A percentile compares a stretch with the other conserved stretches of the same genome.
Evolutionary conservation across 1,140 invertebrate species (phyloP).

Genomic region (Dinothrombium tinctorium): DNA sequence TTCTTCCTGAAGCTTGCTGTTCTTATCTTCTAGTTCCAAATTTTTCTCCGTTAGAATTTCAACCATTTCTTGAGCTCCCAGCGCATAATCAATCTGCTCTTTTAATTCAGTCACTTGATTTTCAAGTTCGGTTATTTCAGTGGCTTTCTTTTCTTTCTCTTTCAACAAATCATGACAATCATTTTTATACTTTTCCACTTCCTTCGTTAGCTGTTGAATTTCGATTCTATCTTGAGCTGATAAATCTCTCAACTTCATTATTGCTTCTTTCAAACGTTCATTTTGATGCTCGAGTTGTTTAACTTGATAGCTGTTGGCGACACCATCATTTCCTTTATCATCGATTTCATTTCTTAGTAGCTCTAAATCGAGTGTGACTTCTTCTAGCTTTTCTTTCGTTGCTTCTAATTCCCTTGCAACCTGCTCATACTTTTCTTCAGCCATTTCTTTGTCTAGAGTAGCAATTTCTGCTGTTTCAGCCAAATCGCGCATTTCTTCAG

Average conservation of each 20-base stretch:
- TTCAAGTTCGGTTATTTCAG: constrained; percentile 55
- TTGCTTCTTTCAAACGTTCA: constrained; percentile 60
- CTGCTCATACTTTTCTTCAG: constrained; percentile 73
- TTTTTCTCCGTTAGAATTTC: constrained; percentile 82
- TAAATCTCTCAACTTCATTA: constrained; percentile 69
- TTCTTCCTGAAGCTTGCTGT: constrained; percentile 37
- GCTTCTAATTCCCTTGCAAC: constrained; percentile 69
- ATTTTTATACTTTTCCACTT: constrained; percentile 61
- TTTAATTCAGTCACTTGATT: constrained; percentile 62
- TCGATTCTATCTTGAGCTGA: constrained; percentile 84
- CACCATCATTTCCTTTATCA: constrained; percentile 32
- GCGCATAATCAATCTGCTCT: constrained; percentile 68
- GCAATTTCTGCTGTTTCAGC: constrained; percentile 88
- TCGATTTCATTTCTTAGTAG: constrained; percentile 71
- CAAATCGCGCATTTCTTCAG: constrained; percentile 75
- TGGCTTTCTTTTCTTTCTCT: constrained; percentile 50
- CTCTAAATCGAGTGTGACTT: constrained; percentile 71
- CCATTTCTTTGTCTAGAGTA: constrained; percentile 95
- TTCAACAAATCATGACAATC: constrained; percentile 50
- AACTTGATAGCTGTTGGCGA: constrained; percentile 48
- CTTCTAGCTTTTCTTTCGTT: constrained; percentile 68
- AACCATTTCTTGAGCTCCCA: constrained; percentile 96
- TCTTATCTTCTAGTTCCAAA: constrained; percentile 74
- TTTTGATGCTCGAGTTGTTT: constrained; percentile 91
- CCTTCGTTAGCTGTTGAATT: constrained; percentile 64